Evolutionary conservation across 2,113 vertebrate genomes (phyloP).

Genomic region (Oophaga pumilio): DNA sequence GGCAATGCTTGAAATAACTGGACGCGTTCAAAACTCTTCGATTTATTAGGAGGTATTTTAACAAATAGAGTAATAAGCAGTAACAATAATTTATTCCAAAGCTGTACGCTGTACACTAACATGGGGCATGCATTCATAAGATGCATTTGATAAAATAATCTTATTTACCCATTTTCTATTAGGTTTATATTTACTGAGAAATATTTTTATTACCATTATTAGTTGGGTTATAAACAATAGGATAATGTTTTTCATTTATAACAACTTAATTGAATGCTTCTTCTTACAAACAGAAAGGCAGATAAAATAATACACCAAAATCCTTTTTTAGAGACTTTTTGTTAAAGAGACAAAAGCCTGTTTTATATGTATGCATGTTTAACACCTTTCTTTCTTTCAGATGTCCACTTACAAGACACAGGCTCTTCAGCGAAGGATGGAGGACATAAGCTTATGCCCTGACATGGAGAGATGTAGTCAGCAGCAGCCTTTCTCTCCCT

Average conservation of each 20-base stretch:
- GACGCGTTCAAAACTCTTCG: no score
- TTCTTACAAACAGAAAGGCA: not conserved
- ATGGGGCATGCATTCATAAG: not conserved
- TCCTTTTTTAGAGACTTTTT: not conserved
- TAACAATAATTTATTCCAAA: not conserved
- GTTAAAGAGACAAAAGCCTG: not conserved
- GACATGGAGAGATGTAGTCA: conserved; percentile 37
- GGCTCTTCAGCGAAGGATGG: not conserved
- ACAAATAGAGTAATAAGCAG: not conserved
- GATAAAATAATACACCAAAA: not conserved
- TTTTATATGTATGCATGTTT: not conserved
- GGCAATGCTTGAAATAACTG: not conserved
- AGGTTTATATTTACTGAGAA: not conserved
- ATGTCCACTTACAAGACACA: not conserved
- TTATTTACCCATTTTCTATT: not conserved
- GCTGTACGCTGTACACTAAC: no score
- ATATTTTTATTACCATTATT: not conserved
- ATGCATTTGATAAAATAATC: not conserved
- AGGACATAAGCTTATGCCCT: conserved; percentile 17
- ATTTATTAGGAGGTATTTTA: not conserved
- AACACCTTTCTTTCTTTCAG: not conserved
- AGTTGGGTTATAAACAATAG: not conserved
- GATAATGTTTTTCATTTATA: not conserved
- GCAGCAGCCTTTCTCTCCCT: conserved; percentile 10
- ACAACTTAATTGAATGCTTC: not conserved